Base-by-base conservation (phyloP, 2,888 invertebrate species). In the Zaprionus lineosus region DNA sequence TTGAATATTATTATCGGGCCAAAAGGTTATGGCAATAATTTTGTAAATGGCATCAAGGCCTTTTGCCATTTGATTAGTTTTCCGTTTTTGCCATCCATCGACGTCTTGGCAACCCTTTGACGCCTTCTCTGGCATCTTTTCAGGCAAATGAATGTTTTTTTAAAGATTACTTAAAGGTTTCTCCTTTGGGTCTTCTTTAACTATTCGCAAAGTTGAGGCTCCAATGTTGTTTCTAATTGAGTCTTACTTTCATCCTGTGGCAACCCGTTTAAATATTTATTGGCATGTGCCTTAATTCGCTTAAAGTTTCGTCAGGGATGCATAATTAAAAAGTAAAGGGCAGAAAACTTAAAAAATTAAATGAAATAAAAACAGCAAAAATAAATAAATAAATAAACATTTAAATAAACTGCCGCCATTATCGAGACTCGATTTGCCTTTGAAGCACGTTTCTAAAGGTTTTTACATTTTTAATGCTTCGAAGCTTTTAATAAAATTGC, bases 401-500 rank as follows among this genome's bases (percentile, higher is more conserved):
- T 69, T 61, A 72, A 67, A 72, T 67, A 67, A 67, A 56, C 47
- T 66, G 68, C 50, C 50, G 59, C 53, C 53, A 71, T 59, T 65
- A 65, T 71, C 41, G 48, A 46, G 55, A 55, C 24, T 24, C 72
- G 60, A 48, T 67, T 55, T 47, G 61, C 43, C 61, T 67, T 72
- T 72, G 68, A 56, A 61, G 73, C 69, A 72, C 69, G 68, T 69
- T 61, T 72, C 44, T 9, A 52, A 69, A 72, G 73, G 67, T 67
- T 69, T 69, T 65, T 73, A 51, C 78, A 81, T 69, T 74, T 56
- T 40, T 65, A 77, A 81, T 74, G 69, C 53, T 36, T 39, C 61
- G 34, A 74, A 61, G 68, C 73, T 69, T 69, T 72, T 69, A 69
- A 72, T 72, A 72, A 69, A 69, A 69, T 69, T 69, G 67, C 72